Percentiles rank a stretch among this genome's conserved stretches.
Evolutionary conservation across 2,113 vertebrate species (phyloP).

Genomic region (Lipophrys pholis): DNA sequence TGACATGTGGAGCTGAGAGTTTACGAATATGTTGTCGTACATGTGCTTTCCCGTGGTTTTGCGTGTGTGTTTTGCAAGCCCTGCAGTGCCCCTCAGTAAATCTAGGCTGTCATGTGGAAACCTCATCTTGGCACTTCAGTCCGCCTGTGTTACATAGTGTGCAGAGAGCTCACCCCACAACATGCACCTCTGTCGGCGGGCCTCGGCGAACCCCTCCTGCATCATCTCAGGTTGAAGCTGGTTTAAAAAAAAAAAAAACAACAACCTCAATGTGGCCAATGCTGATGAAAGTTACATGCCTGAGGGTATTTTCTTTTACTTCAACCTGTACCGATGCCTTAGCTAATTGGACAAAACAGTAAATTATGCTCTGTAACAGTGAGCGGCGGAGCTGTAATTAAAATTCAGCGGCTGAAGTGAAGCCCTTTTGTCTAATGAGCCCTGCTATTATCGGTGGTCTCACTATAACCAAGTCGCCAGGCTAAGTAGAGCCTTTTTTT

Average conservation of each 20-base stretch:
- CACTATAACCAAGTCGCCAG: background rate
- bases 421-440: background rate
- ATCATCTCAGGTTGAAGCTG: constrained; percentile 34
- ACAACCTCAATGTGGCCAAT: constrained; percentile 38
- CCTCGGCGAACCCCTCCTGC: constrained; percentile 17
- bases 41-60: constrained; percentile 6
- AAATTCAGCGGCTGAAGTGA: background rate
- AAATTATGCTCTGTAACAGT: background rate
- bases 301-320: constrained; percentile 7
- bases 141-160: constrained; percentile 75
- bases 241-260: constrained; percentile 23
- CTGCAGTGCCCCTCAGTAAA: constrained; percentile 61
- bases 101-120: constrained; percentile 75
- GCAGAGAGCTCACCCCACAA: constrained; percentile 57
- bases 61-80: constrained; percentile 25
- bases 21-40: constrained; percentile 21
- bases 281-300: constrained; percentile 28
- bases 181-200: constrained; percentile 34
- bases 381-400: constrained; percentile 4
- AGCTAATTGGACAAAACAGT: constrained; percentile 40
- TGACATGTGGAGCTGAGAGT: constrained; percentile 20
- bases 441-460: constrained; percentile 2
- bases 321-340: background rate
- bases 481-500: background rate
- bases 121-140: constrained; percentile 75